Evolutionary conservation across 2,113 vertebrate species (phyloP).

Genomic region (Turdus rufiventris): DNA sequence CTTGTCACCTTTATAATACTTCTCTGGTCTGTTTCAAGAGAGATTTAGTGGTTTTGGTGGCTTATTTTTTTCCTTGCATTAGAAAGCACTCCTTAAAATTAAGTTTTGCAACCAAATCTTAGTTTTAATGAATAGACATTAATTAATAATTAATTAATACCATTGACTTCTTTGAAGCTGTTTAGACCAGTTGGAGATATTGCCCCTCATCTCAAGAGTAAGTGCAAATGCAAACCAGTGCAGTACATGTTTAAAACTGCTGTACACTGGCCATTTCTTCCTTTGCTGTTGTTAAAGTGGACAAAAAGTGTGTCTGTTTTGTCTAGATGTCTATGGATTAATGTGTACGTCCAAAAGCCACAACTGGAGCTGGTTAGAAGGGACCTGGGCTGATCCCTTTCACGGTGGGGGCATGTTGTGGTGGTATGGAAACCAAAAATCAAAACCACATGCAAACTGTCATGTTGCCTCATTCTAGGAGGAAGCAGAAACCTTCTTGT

Average conservation of each 20-base stretch:
- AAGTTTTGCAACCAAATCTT: background rate
- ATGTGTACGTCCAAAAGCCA: background rate
- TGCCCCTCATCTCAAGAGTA: background rate
- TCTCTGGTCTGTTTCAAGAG: background rate
- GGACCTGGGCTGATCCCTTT: background rate
- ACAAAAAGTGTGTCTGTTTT: background rate
- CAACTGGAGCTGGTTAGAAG: background rate
- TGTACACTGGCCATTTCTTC: background rate
- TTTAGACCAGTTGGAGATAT: background rate
- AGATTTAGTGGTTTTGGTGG: background rate
- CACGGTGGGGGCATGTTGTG: rapidly evolving
- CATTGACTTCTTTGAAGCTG: background rate
- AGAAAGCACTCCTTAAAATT: background rate
- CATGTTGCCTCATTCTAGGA: background rate
- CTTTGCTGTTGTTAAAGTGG: background rate
- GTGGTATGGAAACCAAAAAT: background rate
- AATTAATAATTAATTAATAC: no score
- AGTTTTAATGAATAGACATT: background rate
- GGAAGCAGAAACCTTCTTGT: background rate
- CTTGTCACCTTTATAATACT: background rate
- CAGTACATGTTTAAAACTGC: background rate
- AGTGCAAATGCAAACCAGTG: background rate
- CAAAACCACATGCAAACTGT: background rate
- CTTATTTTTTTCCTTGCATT: background rate
- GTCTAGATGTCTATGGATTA: background rate